Conservation (phyloP, 2,113 vertebrate species). For the Myrmecophaga tridactyla region DNA sequence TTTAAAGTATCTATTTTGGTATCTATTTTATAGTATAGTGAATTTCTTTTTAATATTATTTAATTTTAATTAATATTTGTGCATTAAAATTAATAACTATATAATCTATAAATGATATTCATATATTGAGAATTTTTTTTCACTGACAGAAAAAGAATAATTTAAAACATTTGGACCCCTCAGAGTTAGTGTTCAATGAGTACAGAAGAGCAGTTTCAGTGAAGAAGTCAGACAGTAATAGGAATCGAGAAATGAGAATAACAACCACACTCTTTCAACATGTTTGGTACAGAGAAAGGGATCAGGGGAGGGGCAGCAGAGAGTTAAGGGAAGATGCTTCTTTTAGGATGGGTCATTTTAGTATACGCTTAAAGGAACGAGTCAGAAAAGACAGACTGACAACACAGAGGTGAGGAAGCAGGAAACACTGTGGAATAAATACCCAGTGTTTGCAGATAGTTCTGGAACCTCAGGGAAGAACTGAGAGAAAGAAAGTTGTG, state of each 20-base stretch:
- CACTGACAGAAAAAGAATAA: background rate
- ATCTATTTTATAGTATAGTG: background rate
- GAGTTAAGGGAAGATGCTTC: background rate
- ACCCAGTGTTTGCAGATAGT: background rate
- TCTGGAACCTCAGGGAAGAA: background rate
- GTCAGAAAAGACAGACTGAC: background rate
- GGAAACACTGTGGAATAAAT: background rate
- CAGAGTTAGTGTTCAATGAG: background rate
- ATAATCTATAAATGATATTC: slow-evolving; percentile 37
- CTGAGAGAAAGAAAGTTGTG: background rate
- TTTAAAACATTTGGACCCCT: background rate
- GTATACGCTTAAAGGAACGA: background rate
- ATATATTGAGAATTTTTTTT: background rate
- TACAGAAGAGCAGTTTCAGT: background rate
- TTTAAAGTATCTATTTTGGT: slow-evolving; percentile 31
- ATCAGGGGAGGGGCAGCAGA: background rate
- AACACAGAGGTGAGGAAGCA: background rate
- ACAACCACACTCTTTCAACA: background rate
- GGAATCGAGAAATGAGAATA: background rate
- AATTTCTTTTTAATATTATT: too few species aligned
- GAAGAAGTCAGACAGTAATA: background rate
- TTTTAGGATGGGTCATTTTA: background rate
- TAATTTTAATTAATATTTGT: too few species aligned
- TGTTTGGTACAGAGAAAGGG: background rate
- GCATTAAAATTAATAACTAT: background rate